Evolutionary conservation across 2,797 vertebrate species (phyloP).

Genomic region (Chrysolophus pictus): DNA sequence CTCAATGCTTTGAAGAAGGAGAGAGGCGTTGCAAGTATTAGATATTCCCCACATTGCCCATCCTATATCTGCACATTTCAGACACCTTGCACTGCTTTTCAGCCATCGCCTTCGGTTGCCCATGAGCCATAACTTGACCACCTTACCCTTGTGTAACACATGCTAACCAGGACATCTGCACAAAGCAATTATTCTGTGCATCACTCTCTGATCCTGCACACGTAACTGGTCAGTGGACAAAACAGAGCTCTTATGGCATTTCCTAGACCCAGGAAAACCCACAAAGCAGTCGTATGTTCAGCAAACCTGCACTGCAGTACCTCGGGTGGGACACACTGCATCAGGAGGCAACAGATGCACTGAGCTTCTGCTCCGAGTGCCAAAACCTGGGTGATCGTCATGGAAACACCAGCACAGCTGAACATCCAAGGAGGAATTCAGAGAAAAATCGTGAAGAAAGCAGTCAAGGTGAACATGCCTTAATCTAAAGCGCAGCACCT

Average conservation of each 20-base stretch:
- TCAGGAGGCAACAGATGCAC: background rate
- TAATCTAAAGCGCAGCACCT: background rate
- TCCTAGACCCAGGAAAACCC: background rate
- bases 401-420: background rate
- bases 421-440: background rate
- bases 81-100: background rate
- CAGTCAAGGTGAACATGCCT: background rate
- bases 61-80: background rate
- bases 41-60: background rate
- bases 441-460: background rate
- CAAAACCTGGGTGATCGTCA: background rate
- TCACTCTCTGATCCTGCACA: accelerated
- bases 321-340: background rate
- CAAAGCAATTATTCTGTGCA: background rate
- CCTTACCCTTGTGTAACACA: background rate
- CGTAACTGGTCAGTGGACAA: background rate
- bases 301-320: background rate
- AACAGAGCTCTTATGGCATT: background rate
- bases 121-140: too few species aligned
- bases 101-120: too few species aligned
- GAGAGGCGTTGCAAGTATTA: background rate
- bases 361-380: background rate
- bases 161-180: background rate
- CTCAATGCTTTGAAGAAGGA: background rate
- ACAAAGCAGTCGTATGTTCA: background rate